A percentile compares a stretch with the other conserved stretches of the same genome.
Evolutionary conservation across 2,113 vertebrate species (phyloP).

Genomic region (Dicentrarchus labrax): DNA sequence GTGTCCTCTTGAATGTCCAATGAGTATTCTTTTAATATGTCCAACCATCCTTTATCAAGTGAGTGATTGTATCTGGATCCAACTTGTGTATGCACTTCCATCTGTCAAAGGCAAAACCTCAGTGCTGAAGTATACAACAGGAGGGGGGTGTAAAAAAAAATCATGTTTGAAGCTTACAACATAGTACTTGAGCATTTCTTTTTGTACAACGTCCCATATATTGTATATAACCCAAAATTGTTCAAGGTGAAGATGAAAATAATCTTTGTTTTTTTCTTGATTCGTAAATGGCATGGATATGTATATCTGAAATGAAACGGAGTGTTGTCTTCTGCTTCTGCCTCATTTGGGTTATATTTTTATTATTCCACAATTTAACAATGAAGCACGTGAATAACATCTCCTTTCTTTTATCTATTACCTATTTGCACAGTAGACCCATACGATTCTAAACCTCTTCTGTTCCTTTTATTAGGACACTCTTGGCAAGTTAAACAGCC

Average conservation of each 20-base stretch:
- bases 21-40: conserved; percentile 80
- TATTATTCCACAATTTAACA: conserved; percentile 40
- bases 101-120: conserved; percentile 74
- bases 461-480: conserved; percentile 13
- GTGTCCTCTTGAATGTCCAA: conserved; percentile 82
- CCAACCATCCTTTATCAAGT: conserved; percentile 79
- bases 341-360: conserved; percentile 68
- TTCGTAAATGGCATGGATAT: conserved; percentile 77
- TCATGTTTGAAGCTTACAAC: conserved; percentile 70
- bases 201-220: conserved; percentile 69
- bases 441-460: conserved; percentile 1
- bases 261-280: conserved; percentile 53
- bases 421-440: conserved; percentile 56
- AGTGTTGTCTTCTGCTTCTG: conserved; percentile 75
- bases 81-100: conserved; percentile 77
- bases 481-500: conserved; percentile 47
- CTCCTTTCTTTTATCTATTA: conserved; percentile 38
- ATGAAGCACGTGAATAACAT: conserved; percentile 60
- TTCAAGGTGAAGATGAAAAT: conserved; percentile 69
- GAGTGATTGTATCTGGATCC: conserved; percentile 80
- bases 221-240: conserved; percentile 72
- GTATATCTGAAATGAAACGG: conserved; percentile 75
- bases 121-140: conserved; percentile 59
- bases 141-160: conserved; percentile 40
- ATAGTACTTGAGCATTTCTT: conserved; percentile 71